These are phyloP conservation scores for Xiphydria camelus DNA, from an alignment of 2,888 invertebrate genomes.

Conservation along the genomic window DNA sequence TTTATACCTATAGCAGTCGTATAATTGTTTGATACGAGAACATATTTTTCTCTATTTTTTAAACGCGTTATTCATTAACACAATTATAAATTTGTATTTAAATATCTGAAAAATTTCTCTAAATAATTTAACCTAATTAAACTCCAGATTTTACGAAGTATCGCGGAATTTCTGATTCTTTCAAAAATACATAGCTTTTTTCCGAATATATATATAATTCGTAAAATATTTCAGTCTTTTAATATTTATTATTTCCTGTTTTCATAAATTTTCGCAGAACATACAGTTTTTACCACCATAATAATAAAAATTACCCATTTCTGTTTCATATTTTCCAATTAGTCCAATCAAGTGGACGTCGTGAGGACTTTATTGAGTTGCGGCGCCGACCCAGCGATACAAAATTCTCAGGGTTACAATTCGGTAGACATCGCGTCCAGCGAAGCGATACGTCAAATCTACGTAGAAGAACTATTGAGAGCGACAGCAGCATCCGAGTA, in stretches of 20 bases:
- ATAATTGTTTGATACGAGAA: too few relatives aligned
- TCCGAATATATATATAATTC: conserved; percentile 2
- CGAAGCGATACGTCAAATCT: conserved; percentile 61
- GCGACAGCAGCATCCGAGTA: conserved; percentile 67
- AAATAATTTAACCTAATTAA: neutral
- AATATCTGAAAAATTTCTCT: neutral
- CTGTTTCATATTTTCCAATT: conserved; percentile 17
- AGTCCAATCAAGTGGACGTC: conserved; percentile 63
- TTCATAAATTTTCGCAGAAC: too few relatives aligned
- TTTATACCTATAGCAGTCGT: too few relatives aligned
- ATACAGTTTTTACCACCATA: too few relatives aligned
- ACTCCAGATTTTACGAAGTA: neutral
- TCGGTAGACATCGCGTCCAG: conserved; percentile 61
- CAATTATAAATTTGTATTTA: neutral
- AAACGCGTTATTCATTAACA: neutral
- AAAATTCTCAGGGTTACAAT: conserved; percentile 62
- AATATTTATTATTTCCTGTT: neutral
- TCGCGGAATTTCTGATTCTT: conserved; percentile 1
- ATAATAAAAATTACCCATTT: neutral
- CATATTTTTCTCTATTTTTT: neutral
- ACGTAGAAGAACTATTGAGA: conserved; percentile 64
- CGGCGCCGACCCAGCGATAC: conserved; percentile 65
- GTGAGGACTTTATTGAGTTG: conserved; percentile 63
- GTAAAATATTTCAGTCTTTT: conserved; percentile 4
- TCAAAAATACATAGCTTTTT: too few relatives aligned